These are phyloP conservation scores for Parapsyche elsis DNA, from an alignment of 1,140 invertebrate genomes.

Conservation along the genomic window DNA sequence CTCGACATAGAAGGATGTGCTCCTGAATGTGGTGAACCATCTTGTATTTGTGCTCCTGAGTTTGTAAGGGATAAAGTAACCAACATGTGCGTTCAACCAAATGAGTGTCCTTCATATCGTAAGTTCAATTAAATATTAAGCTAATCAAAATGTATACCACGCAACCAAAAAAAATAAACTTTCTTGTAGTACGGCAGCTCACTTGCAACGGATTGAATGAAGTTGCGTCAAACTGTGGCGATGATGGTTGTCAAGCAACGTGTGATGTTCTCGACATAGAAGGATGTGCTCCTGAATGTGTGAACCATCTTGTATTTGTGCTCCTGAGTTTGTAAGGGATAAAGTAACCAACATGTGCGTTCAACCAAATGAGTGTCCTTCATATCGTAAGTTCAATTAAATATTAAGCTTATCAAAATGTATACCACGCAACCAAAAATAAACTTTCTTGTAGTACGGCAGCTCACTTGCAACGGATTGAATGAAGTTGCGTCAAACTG, in stretches of 20 bases:
- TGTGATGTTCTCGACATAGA: not conserved
- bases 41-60: not conserved
- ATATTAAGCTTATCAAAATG: no score
- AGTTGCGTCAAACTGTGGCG: not conserved
- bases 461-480: not conserved
- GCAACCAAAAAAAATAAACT: no score
- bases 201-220: not conserved
- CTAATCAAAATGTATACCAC: no score
- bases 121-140: no score
- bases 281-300: not conserved
- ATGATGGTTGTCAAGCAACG: conserved; percentile 8
- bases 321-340: not conserved
- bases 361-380: not conserved
- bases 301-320: not conserved
- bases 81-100: not conserved
- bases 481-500: not conserved
- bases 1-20: not conserved
- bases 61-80: not conserved
- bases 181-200: no score
- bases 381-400: no score
- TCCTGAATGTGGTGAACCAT: not conserved
- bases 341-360: not conserved
- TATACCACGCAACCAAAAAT: no score
- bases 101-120: not conserved
- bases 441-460: not conserved